Evolutionary conservation across 2,113 vertebrate genomes (phyloP).

Genomic region (Phaetusa simplex): DNA sequence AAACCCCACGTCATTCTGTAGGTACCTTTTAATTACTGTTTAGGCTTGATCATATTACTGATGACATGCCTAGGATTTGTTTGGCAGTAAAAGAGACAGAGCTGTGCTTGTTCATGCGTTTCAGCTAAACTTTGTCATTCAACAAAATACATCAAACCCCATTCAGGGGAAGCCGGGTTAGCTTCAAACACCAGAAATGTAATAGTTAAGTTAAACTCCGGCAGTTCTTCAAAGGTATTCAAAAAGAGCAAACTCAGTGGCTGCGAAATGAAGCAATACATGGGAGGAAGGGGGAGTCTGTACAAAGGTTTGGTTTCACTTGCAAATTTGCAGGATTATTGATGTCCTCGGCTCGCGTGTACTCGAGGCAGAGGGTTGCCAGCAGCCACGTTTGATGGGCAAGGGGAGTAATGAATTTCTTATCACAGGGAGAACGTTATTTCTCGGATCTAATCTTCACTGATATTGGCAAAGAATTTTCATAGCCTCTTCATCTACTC

Average conservation of each 20-base stretch:
- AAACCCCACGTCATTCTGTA: background rate
- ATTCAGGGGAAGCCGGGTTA: background rate
- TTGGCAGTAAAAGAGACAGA: background rate
- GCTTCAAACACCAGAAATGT: background rate
- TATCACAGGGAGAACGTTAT: background rate
- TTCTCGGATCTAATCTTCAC: conserved; percentile 6
- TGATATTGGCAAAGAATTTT: background rate
- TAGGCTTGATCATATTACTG: background rate
- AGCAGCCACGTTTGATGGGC: background rate
- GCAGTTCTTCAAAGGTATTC: background rate
- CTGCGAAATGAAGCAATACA: background rate
- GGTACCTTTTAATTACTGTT: background rate
- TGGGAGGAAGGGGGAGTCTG: background rate
- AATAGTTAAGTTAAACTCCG: background rate
- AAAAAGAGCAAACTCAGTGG: background rate
- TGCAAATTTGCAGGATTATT: background rate
- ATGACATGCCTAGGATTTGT: background rate
- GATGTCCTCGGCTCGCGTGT: background rate
- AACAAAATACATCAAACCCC: background rate
- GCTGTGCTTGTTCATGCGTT: accelerated
- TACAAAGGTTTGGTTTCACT: background rate
- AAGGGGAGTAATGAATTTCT: conserved; percentile 34
- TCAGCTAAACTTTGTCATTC: background rate
- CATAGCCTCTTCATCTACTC: conserved; percentile 7
- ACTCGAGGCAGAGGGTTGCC: background rate